Evolutionary conservation across 2,888 invertebrate species (phyloP), one percentile per base, ranked within the genome.

Genomic region (Drosophila emarginata): DNA sequence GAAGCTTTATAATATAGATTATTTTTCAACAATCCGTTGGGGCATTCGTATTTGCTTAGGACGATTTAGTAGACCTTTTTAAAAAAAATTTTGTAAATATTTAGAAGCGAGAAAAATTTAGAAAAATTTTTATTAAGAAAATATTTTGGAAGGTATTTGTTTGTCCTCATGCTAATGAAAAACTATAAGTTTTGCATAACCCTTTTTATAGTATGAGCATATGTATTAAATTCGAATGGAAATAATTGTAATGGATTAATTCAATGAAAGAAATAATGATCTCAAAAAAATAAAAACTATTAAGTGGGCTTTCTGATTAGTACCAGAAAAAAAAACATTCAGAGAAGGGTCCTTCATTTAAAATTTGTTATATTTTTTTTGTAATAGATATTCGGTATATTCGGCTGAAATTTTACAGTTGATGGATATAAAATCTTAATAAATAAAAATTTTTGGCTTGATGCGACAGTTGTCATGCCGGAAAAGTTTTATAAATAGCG

Each of bases 11-110:
- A 28, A 32, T 51, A 14, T 51, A 61, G 40, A 40, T 11, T 23
- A 62, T 72, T 52, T 57, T 40, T 37, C 6, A 58, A 72, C 37
- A 26, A 52, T 64, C 58, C 57, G 64, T 52, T 57, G 18, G 36
- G 6, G 57, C 69, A 71, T 69, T 32, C 32, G 32, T 32, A 32
- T 32, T 9, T 32, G 32, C 32, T 32, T 32, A 32, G 32, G 32
- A 11, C 32, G 32, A 32, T 32, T 69, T 45, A 37, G 64, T 69
- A 57, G 52, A 57, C 52, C 26, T 71, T 57, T 69, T 32, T 7
- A 1, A 9, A 12, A 45, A 18, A 14, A 18, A 45, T 12, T 14
- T 45, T 11, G 9, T 15, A 12, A 21, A 45, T 45, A 45, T 21
- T 0, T 18, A 21, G 45, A 21, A 45, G 45, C 18, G 14, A 18